These are phyloP conservation scores for Dichetophora obliterata DNA, from an alignment of 2,888 invertebrate genomes.

Conservation along the genomic window DNA sequence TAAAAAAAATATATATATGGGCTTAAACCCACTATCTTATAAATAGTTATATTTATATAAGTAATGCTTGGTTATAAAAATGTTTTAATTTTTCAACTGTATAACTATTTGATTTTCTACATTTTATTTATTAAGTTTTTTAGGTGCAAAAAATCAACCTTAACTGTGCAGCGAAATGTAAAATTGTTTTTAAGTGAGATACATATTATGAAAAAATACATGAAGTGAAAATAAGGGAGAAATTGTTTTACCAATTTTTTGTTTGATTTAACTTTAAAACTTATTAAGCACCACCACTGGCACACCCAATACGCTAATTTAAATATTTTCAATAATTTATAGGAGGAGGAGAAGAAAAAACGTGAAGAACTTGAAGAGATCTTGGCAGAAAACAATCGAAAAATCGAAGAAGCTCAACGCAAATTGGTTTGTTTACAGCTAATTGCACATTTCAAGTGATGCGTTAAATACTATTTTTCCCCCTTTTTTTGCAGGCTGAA, in stretches of 20 bases:
- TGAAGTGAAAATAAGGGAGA: slow-evolving; percentile 12
- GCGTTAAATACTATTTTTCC: slow-evolving; percentile 14
- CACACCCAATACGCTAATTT: neutral
- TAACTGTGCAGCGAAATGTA: slow-evolving; percentile 4
- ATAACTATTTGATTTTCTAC: slow-evolving; percentile 6
- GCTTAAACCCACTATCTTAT: neutral
- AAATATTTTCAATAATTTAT: slow-evolving; percentile 72
- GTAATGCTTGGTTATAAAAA: slow-evolving; percentile 2
- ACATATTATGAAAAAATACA: neutral
- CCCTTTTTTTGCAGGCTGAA: slow-evolving; percentile 82
- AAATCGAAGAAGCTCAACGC: slow-evolving; percentile 96
- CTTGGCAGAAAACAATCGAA: slow-evolving; percentile 97
- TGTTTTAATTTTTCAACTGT: neutral
- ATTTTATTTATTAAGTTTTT: slow-evolving; percentile 17
- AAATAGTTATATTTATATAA: neutral
- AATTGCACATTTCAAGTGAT: neutral
- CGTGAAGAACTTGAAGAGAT: slow-evolving; percentile 95
- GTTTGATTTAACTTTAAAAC: slow-evolving; percentile 41
- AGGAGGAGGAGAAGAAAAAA: slow-evolving; percentile 98
- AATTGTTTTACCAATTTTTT: slow-evolving; percentile 32
- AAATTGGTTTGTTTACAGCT: slow-evolving; percentile 83
- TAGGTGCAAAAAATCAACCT: slow-evolving; percentile 13
- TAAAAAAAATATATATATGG: neutral
- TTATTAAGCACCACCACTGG: slow-evolving; percentile 21
- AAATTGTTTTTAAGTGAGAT: neutral